Conservation (phyloP, 2,797 vertebrate species). For the Lepus oiostolus region DNA sequence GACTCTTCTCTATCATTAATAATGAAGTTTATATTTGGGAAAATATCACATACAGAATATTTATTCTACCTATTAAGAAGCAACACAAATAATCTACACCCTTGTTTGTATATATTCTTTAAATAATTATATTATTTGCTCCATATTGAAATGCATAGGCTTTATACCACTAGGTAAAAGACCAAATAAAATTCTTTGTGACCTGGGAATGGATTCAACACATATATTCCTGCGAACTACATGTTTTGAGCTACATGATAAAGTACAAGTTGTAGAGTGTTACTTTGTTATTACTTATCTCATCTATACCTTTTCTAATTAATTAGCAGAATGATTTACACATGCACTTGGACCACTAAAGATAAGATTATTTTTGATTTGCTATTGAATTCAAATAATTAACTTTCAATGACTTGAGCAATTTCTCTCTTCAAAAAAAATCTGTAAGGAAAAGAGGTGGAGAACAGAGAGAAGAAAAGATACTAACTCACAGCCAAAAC, state of each 20-base stretch:
- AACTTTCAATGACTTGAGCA: neutral
- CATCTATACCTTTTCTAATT: neutral
- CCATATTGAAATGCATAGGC: neutral
- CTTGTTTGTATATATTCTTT: neutral
- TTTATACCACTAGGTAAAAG: neutral
- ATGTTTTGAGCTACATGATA: neutral
- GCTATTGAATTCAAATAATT: neutral
- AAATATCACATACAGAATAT: neutral
- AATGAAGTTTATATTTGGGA: neutral
- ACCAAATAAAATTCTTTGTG: neutral
- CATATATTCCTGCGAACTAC: neutral
- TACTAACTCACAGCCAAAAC: too few species aligned
- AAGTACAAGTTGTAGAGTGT: neutral
- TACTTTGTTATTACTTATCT: neutral
- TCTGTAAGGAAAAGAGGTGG: too few species aligned
- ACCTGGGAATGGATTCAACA: neutral
- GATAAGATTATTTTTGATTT: neutral
- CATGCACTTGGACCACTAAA: fast-evolving
- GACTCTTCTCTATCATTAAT: neutral
- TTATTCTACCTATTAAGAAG: neutral
- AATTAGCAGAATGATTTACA: neutral
- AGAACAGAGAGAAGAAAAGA: neutral
- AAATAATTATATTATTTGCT: neutral
- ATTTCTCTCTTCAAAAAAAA: neutral
- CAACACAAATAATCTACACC: neutral